Conservation (phyloP, 2,888 invertebrate genomes). For the Cremastinae sp. region DNA sequence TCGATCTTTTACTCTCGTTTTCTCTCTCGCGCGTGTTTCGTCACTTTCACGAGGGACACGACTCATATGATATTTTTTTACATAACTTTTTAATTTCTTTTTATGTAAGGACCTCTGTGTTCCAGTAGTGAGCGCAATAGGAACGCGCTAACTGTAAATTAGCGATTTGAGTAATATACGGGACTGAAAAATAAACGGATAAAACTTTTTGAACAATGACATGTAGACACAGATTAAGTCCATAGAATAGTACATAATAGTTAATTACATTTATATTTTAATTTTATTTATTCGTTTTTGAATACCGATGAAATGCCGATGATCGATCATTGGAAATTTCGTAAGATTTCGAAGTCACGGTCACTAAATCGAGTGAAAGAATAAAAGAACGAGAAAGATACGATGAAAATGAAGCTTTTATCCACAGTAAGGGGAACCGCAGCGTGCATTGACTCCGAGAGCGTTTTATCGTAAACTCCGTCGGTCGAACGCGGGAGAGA, state of each 20-base stretch:
- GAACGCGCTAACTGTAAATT: slow-evolving; percentile 1
- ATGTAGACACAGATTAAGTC: too few relatives aligned
- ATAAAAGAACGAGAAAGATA: neutral
- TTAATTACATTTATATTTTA: too few relatives aligned
- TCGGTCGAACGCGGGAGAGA: slow-evolving; percentile 31
- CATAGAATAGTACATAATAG: too few relatives aligned
- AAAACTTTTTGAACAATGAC: too few relatives aligned
- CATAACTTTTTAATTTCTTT: slow-evolving; percentile 34
- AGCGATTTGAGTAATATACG: too few relatives aligned
- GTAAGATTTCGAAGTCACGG: too few relatives aligned
- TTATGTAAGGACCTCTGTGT: neutral
- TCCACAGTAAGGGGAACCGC: neutral
- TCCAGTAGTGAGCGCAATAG: neutral
- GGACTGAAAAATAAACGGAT: too few relatives aligned
- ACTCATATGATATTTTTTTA: slow-evolving; percentile 29
- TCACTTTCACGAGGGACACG: slow-evolving; percentile 36
- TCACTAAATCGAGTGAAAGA: neutral
- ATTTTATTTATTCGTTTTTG: too few relatives aligned
- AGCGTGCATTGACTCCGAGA: slow-evolving; percentile 55
- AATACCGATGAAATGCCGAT: too few relatives aligned
- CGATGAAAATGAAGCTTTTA: slow-evolving; percentile 8
- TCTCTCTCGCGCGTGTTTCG: slow-evolving; percentile 21
- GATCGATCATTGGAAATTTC: too few relatives aligned
- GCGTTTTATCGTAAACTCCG: slow-evolving; percentile 33
- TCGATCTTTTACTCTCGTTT: slow-evolving; percentile 3